A percentile compares a stretch with the other conserved stretches of the same genome.
phyloP scores from a whole-genome alignment of 2,113 vertebrate species.

The Megaceryle torquata region DNA sequence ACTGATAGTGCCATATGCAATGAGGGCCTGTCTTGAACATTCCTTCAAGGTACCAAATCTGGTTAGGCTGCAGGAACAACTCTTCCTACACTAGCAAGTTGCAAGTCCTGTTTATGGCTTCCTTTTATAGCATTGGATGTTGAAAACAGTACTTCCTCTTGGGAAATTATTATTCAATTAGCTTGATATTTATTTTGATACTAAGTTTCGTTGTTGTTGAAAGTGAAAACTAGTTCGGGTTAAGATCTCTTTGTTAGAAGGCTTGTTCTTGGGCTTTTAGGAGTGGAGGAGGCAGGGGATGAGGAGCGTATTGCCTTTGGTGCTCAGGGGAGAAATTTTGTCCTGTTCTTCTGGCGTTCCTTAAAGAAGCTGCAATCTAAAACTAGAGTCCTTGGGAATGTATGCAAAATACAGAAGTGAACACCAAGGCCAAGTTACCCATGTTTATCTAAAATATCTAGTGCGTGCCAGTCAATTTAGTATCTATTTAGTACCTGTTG shows the following conservation, averaged over 20 bases:
- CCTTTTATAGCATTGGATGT: background rate
- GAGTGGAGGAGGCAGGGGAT: background rate
- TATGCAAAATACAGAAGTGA: background rate
- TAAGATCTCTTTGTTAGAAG: background rate
- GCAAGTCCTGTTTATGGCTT: background rate
- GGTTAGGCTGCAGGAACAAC: background rate
- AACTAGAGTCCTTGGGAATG: background rate
- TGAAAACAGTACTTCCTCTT: background rate
- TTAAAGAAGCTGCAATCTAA: background rate
- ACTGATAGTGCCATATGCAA: background rate
- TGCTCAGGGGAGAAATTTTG: background rate
- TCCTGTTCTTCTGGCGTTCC: background rate
- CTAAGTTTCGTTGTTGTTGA: background rate
- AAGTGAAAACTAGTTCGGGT: background rate
- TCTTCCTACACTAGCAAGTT: background rate
- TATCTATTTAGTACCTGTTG: background rate
- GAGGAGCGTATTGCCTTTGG: background rate
- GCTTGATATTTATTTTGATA: constrained; percentile 16
- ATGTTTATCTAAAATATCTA: background rate
- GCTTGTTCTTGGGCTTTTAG: background rate
- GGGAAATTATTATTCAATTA: constrained; percentile 10
- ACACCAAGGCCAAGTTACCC: background rate
- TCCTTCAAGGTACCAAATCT: background rate
- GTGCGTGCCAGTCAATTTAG: background rate
- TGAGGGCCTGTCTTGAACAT: accelerated